Base-by-base conservation (phyloP, 2,113 vertebrate species). In the Mastomys natalensis region DNA sequence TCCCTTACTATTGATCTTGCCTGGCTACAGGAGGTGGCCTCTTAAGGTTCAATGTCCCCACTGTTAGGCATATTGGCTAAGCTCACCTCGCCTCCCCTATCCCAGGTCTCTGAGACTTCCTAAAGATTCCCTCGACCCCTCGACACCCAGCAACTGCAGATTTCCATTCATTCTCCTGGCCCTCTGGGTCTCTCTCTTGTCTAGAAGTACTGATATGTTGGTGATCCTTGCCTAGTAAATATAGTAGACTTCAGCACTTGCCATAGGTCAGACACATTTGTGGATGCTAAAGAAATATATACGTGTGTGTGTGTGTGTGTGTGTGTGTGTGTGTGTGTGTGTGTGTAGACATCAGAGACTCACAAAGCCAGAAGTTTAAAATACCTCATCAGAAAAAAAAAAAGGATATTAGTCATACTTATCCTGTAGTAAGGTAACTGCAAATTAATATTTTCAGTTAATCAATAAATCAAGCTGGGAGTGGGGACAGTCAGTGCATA, bases 381-480 rank as follows among this genome's bases (percentile, higher is more conserved):
- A 58, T 72, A 78, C 4, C 86, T 85, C 4, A 45, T 84, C 66
- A 55, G 37, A 19, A 6, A 48, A 87, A 68, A 90, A 96, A 78
- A 55, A 62, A 5, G 7, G 10, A 43, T 40, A 34, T 72, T n/a
- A 72, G 34, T 72, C 68, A 37, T 72, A n/a, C 68, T 31, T 40
- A 82, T 77, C 7, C 55, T n/a, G 43, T 91, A 72, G 29, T 72
- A 40, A 15, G 72, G 1, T 88, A 40, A 58, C 29, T 81, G 5
- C 29, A 92, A 96, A 45, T 77, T 92, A 93, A 55, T 93, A 66
- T 82, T 94, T 94, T 81, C 29, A 90, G 68, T 58, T 92, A 53
- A 70, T 93, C n/a, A 48, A 24, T 77, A 7, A 55, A 76, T 80
- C 43, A 88, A 60, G 22, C 37, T 40, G 26, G 22, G 43, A 9